These are phyloP conservation scores for Anthrax anthrax DNA, from an alignment of 2,888 invertebrate species.

Conservation along the genomic window DNA sequence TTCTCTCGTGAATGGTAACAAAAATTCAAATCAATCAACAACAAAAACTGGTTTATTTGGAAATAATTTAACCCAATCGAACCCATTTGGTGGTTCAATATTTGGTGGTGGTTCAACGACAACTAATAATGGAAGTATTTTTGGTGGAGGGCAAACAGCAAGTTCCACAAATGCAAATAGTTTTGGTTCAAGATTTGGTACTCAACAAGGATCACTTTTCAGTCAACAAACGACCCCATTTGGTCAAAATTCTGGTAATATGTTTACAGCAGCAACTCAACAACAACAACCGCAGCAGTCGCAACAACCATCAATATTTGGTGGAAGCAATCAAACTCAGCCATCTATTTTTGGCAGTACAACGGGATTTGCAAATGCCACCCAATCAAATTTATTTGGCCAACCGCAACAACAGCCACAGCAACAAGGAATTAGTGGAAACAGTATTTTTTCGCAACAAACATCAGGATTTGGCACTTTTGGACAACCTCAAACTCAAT, in stretches of 20 bases:
- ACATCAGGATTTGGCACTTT: slow-evolving; percentile 11
- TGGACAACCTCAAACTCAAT: slow-evolving; percentile 8
- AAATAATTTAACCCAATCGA: slow-evolving; percentile 13
- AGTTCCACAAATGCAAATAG: slow-evolving; percentile 10
- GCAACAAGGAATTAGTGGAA: slow-evolving; percentile 8
- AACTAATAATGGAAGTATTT: slow-evolving; percentile 14
- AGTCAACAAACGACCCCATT: slow-evolving; percentile 10
- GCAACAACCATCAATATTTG: slow-evolving; percentile 6
- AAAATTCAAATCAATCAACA: slow-evolving; percentile 1
- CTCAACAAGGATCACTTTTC: slow-evolving; percentile 7
- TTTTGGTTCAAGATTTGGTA: background rate
- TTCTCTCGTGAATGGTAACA: background rate
- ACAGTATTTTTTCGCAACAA: slow-evolving; percentile 11
- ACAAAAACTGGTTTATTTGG: slow-evolving; percentile 5
- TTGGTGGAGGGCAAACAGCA: slow-evolving; percentile 18
- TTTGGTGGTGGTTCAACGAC: slow-evolving; percentile 19
- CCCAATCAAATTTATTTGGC: slow-evolving; percentile 10
- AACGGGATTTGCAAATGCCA: slow-evolving; percentile 9
- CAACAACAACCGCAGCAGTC: slow-evolving; percentile 1
- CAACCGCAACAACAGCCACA: slow-evolving; percentile 4
- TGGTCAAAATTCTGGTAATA: slow-evolving; percentile 3
- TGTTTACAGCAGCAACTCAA: slow-evolving; percentile 1
- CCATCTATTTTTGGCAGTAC: slow-evolving; percentile 1
- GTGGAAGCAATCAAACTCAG: background rate
- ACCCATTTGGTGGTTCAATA: slow-evolving; percentile 14